These are phyloP conservation scores for Parapristionchus giblindavisi DNA, from an alignment of 2,888 invertebrate genomes.

Conservation along the genomic window DNA sequence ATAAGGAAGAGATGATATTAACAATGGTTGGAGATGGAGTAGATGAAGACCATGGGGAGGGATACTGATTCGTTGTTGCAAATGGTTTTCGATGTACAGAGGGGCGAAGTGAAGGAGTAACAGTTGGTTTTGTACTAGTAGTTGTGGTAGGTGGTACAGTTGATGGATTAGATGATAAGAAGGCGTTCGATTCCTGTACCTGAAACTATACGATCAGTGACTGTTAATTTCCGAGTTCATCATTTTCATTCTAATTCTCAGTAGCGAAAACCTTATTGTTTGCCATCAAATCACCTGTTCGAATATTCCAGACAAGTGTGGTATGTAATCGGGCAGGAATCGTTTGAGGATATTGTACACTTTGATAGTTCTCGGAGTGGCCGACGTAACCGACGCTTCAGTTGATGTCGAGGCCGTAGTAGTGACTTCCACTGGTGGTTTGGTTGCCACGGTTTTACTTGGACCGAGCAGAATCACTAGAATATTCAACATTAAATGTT, in stretches of 20 bases:
- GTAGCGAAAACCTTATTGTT: background rate
- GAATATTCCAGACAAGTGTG: constrained; percentile 27
- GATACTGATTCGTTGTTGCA: constrained; percentile 19
- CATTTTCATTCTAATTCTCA: background rate
- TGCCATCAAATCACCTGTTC: constrained; percentile 12
- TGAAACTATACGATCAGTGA: background rate
- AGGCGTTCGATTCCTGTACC: constrained; percentile 17
- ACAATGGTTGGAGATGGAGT: background rate
- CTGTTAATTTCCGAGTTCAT: background rate
- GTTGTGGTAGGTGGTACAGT: background rate
- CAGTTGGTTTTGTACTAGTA: background rate
- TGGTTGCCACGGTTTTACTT: background rate
- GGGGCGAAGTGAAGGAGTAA: background rate
- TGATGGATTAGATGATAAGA: background rate
- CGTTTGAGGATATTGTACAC: constrained; percentile 34
- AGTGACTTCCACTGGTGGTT: no score
- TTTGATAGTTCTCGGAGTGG: constrained; percentile 31
- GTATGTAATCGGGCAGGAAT: constrained; percentile 36
- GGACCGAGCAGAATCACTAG: background rate
- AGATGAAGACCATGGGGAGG: background rate
- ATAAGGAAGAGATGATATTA: no score
- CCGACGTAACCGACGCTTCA: background rate
- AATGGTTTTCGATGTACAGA: no score
- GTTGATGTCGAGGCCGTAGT: background rate
- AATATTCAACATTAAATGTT: background rate